Percentiles rank a stretch among this genome's conserved stretches.
Evolutionary conservation across 2,113 vertebrate genomes (phyloP).

Genomic region (Hypocryptadius cinnamomeus): DNA sequence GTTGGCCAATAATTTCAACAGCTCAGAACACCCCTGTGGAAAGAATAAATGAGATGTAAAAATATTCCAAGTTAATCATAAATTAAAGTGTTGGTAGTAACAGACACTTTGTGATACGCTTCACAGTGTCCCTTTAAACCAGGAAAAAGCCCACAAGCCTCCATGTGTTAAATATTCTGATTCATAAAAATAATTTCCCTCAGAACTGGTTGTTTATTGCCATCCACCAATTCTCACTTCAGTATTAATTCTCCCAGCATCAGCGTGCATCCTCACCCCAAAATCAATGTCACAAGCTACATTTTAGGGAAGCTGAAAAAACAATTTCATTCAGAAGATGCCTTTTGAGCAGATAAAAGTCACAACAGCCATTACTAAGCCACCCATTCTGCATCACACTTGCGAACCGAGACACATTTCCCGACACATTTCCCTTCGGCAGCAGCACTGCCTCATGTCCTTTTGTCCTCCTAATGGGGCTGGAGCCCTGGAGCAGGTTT

Average conservation of each 20-base stretch:
- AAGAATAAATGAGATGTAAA: constrained; percentile 37
- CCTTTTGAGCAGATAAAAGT: not conserved
- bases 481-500: constrained; percentile 27
- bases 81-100: constrained; percentile 21
- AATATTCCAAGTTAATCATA: constrained; percentile 38
- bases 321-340: not conserved
- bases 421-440: not conserved
- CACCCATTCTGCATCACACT: not conserved
- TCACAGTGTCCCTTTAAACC: not conserved
- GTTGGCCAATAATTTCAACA: not conserved
- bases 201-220: not conserved
- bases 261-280: not conserved
- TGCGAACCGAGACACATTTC: not conserved
- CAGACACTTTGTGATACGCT: not conserved
- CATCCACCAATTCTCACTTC: not conserved
- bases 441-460: not conserved
- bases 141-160: not conserved
- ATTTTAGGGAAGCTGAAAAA: not conserved
- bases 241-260: not conserved
- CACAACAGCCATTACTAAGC: not conserved
- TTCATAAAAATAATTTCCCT: not conserved
- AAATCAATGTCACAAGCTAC: not conserved
- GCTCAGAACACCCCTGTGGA: not conserved
- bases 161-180: not conserved
- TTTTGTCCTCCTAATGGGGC: not conserved